Evolutionary conservation across 2,888 invertebrate genomes (phyloP).

Genomic region (Oeneis ivallda): DNA sequence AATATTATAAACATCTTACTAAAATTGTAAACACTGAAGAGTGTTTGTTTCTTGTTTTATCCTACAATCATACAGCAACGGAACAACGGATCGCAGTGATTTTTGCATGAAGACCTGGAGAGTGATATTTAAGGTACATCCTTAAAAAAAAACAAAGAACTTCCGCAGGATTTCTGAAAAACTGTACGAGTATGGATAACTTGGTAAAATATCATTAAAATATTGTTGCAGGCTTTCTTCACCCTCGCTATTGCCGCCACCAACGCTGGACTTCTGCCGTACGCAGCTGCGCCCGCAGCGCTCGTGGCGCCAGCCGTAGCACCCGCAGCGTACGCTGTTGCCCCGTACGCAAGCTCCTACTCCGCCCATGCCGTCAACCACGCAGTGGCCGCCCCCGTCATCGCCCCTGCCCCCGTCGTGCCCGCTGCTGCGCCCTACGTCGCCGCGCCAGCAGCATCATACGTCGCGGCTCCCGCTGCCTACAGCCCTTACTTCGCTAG

Average conservation of each 20-base stretch:
- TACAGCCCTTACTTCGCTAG: slow-evolving; percentile 46
- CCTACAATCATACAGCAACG: no score
- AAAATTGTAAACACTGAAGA: no score
- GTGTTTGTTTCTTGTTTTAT: no score
- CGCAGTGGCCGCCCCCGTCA: slow-evolving; percentile 86
- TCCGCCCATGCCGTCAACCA: slow-evolving; percentile 89
- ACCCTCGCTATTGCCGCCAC: slow-evolving; percentile 61
- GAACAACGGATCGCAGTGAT: no score
- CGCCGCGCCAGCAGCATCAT: slow-evolving; percentile 45
- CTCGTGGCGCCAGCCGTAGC: slow-evolving; percentile 83
- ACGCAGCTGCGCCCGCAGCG: slow-evolving; percentile 73
- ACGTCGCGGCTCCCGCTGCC: slow-evolving; percentile 43
- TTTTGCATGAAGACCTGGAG: no score
- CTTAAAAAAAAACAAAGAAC: no score
- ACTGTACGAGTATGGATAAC: not conserved
- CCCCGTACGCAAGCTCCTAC: slow-evolving; percentile 88
- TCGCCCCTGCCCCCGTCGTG: slow-evolving; percentile 59
- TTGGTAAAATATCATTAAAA: not conserved
- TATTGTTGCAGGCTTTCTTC: slow-evolving; percentile 60
- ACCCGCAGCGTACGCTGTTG: slow-evolving; percentile 82
- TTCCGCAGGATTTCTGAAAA: no score
- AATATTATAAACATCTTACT: no score
- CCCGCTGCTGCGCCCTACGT: slow-evolving; percentile 48
- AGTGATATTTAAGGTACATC: no score
- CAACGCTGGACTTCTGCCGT: slow-evolving; percentile 62